phyloP scores from a whole-genome alignment of 2,797 vertebrate genomes.

The Taenioides sp. region DNA sequence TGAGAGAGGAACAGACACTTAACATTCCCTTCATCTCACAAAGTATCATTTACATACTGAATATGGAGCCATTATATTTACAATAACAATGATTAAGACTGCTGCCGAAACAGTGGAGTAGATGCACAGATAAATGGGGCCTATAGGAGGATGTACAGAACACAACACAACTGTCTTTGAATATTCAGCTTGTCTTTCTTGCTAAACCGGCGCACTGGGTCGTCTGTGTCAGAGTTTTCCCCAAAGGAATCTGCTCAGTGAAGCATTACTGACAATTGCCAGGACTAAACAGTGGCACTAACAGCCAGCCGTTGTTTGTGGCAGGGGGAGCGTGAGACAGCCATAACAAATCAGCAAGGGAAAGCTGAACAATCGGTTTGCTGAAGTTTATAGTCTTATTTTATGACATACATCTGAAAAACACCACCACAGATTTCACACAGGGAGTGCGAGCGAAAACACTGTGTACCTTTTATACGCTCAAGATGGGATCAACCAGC shows the following conservation, averaged over 20 bases:
- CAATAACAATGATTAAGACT: conserved; percentile 10
- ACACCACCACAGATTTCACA: conserved; percentile 46
- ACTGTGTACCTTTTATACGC: conserved; percentile 17
- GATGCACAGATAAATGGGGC: conserved; percentile 27
- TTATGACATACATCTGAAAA: conserved; percentile 64
- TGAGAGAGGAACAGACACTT: neutral
- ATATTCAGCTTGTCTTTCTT: conserved; percentile 67
- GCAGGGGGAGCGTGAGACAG: conserved; percentile 58
- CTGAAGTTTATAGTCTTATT: conserved; percentile 57
- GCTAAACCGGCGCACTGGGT: conserved; percentile 53
- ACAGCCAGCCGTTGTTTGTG: conserved; percentile 55
- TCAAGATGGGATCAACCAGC: conserved; percentile 26
- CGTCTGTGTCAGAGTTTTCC: conserved; percentile 64
- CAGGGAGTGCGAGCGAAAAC: conserved; percentile 26
- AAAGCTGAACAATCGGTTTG: conserved; percentile 37
- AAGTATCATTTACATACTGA: conserved; percentile 15
- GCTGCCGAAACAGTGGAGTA: conserved; percentile 3
- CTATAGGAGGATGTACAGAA: conserved; percentile 19
- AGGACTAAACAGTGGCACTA: conserved; percentile 65
- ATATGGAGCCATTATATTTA: conserved; percentile 1
- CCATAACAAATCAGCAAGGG: conserved; percentile 62
- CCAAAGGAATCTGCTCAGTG: conserved; percentile 53
- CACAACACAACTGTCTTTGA: conserved; percentile 39
- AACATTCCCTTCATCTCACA: conserved; percentile 19
- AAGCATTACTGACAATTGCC: conserved; percentile 67